Base-by-base conservation (phyloP, 2,888 invertebrate genomes). In the Synergus gifuensis region DNA sequence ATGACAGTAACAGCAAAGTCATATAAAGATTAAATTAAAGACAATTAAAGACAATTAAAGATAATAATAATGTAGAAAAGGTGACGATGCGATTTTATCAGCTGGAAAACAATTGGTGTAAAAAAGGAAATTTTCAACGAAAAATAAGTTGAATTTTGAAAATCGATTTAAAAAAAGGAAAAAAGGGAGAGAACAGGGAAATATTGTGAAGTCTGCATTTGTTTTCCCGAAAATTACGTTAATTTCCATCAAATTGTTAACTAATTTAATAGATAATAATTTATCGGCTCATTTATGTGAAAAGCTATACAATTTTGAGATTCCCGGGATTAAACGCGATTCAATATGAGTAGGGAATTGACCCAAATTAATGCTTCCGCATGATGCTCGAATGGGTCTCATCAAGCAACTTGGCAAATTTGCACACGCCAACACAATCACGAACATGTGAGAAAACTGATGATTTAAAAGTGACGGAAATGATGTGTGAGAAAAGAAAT, bases 41-140 rank as follows among this genome's bases (percentile, higher is more conserved):
- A 28, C 28, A 28, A 28, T 28, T 28, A 28, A 28, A 2, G 28
- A 28, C 28, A 28, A 28, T 28, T 28, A 28, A 28, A 28, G 28
- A 28, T 28, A 28, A 73, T 73, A 69, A 69, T 49, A 54, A 36
- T 54, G 28, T n/a, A 73, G 36, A 69, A 54, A 14, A 49, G 49
- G 18, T 18, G 22, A 67, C 22, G n/a, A 44, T 44, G 5, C 18
- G 42, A 12, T 12, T 67, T 67, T 67, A 46, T 67, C 42, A 67
- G 22, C 22, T 67, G 5, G 44, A 12, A 46, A 67, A 67, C 44
- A 44, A 44, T 44, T 44, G 11, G 12, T 22, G 4, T 44, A 12
- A 22, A 67, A 9, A 66, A 11, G 28, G 3, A 3, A 28, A 28
- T 28, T 28, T 28, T 28, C 28, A 28, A 28, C 28, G 28, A 28